Evolutionary conservation across 30 jellyfish, hydroid and myxozoan species (phyloP).

Genomic region (Catostylus mosaicus): DNA sequence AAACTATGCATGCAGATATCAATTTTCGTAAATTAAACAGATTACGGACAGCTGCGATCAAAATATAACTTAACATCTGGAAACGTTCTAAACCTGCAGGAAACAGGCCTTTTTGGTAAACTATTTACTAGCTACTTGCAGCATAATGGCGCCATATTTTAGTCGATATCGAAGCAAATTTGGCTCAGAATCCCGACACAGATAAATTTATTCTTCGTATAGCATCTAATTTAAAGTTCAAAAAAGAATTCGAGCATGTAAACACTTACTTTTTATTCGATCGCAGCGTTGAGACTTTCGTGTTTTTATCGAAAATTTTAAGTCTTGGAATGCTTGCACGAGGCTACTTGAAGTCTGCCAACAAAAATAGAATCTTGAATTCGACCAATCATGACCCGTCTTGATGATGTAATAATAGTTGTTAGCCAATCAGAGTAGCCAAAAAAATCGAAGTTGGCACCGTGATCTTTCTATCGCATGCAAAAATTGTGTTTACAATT

Average conservation of each 20-base stretch:
- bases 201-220: no score
- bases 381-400: conserved; percentile 15
- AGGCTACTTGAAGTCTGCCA: conserved; percentile 33
- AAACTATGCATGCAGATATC: background rate
- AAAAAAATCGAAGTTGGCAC: background rate
- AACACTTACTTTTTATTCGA: background rate
- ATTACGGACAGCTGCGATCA: background rate
- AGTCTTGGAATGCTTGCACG: conserved; percentile 44
- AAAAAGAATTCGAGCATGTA: no score
- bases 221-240: no score
- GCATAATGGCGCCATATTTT: background rate
- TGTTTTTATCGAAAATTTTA: background rate
- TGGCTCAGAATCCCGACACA: no score
- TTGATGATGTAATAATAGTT: background rate
- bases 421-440: conserved; percentile 14
- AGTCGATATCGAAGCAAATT: no score
- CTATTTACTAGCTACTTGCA: background rate
- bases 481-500: background rate
- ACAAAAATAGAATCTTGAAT: background rate
- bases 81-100: background rate
- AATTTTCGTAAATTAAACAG: background rate
- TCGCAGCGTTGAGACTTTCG: background rate
- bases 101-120: background rate
- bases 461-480: background rate
- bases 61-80: background rate